Conservation (phyloP, 2,888 invertebrate species). For the Nephrotoma flavescens region DNA sequence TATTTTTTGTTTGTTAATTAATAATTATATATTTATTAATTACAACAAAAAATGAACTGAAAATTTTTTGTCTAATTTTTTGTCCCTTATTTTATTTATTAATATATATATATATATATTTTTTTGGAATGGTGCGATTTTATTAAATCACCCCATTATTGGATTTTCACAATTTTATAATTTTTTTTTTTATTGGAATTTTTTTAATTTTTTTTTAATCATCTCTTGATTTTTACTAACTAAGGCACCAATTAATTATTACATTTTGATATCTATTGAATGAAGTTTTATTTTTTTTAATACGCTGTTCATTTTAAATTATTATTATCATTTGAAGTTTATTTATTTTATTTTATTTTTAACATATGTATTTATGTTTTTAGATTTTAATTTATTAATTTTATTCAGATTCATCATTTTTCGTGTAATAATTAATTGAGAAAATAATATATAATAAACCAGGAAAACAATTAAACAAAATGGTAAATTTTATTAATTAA, state of each 20-base stretch:
- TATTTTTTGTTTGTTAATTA: conserved; percentile 1
- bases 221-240: conserved; percentile 5
- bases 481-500: not conserved
- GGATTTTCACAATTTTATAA: not conserved
- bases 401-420: not conserved
- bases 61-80: not conserved
- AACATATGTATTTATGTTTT: not conserved
- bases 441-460: not conserved
- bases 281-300: not conserved
- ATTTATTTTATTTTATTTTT: not conserved
- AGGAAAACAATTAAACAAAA: not conserved
- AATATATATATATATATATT: not conserved
- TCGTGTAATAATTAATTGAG: conserved; percentile 7
- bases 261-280: conserved; percentile 1
- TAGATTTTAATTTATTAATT: not conserved
- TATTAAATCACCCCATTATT: not conserved
- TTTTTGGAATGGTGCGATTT: not conserved
- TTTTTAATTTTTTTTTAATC: not conserved
- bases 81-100: not conserved
- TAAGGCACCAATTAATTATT: conserved; percentile 9
- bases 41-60: not conserved
- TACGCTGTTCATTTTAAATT: not conserved
- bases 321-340: not conserved
- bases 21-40: not conserved
- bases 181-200: not conserved